phyloP scores from a whole-genome alignment of 2,888 invertebrate genomes.

The Tanytarsus gracilentus region DNA sequence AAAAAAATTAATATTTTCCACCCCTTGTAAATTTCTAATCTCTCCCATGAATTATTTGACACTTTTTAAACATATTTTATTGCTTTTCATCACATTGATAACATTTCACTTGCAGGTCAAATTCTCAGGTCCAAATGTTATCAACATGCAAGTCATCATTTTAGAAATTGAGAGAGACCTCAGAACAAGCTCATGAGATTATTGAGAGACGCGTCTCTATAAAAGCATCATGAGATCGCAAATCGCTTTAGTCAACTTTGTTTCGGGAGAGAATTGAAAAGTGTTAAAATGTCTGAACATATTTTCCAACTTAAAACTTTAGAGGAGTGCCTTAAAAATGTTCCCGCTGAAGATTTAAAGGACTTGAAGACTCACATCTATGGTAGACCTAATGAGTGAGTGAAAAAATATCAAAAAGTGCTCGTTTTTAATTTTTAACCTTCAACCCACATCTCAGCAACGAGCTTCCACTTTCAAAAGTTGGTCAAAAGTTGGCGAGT shows the following conservation, averaged over 20 bases:
- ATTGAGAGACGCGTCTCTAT: too few species aligned
- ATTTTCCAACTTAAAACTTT: slow-evolving; percentile 36
- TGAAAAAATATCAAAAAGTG: slow-evolving; percentile 27
- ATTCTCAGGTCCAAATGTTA: too few species aligned
- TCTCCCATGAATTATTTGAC: too few species aligned
- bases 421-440: neutral
- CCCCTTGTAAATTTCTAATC: neutral
- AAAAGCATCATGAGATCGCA: too few species aligned
- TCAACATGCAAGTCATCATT: too few species aligned
- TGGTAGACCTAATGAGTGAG: slow-evolving; percentile 62
- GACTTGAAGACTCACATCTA: slow-evolving; percentile 67
- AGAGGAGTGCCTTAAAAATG: slow-evolving; percentile 48
- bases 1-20: neutral
- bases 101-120: too few species aligned
- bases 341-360: slow-evolving; percentile 51
- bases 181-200: too few species aligned
- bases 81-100: too few species aligned
- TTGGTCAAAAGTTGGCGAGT: slow-evolving; percentile 45
- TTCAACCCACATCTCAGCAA: neutral
- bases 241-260: neutral
- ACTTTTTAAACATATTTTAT: too few species aligned
- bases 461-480: neutral
- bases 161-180: too few species aligned
- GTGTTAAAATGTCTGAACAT: neutral
- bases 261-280: neutral